Evolutionary conservation across 1,140 invertebrate genomes (phyloP), one percentile per base, ranked within the genome.

Genomic region (Tribolium madens): DNA sequence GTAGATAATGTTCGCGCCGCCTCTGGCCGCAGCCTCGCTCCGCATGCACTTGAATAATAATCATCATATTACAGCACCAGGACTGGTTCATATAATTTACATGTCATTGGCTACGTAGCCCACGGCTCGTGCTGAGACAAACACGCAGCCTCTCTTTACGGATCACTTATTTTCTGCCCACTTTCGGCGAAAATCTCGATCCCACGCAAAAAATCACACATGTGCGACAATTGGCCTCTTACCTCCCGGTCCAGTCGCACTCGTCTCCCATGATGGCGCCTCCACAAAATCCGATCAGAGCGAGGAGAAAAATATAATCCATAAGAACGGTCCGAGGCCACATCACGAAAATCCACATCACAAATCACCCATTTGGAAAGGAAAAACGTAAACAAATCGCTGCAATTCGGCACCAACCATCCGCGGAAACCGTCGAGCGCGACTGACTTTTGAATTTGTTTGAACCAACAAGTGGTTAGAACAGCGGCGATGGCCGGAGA

Each of bases 201-300:
- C 10, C 6, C 6, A 9, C 33, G 9, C n/a, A 9, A 42, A 42
- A 42, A 42, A 10, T 1, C 36, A n/a, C n/a, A n/a, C n/a, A n/a
- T n/a, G n/a, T n/a, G n/a, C n/a, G n/a, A n/a, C n/a, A n/a, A n/a
- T n/a, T n/a, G n/a, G n/a, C 6, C 2, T 26, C 21, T 84, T 87
- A 89, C 89, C 88, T 89, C 87, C 88, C 88, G 81, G 85, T 88
- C 88, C 89, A 89, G 84, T 89, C 89, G 83, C 89, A 89, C 77
- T 89, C 88, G 81, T 89, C 88, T 78, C 88, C 88, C 81, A 89
- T 88, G 80, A 87, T 86, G 50, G 86, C 87, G 81, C 88, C 87
- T 82, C 87, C 85, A 80, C 85, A 85, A 82, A 71, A 85, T 83
- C 21, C 21, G 1, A 36, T 46, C 9, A 52, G 6, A 5, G 46